These are phyloP conservation scores for Cyrtodaria siliqua DNA, from an alignment of 2,888 invertebrate species.

Conservation along the genomic window DNA sequence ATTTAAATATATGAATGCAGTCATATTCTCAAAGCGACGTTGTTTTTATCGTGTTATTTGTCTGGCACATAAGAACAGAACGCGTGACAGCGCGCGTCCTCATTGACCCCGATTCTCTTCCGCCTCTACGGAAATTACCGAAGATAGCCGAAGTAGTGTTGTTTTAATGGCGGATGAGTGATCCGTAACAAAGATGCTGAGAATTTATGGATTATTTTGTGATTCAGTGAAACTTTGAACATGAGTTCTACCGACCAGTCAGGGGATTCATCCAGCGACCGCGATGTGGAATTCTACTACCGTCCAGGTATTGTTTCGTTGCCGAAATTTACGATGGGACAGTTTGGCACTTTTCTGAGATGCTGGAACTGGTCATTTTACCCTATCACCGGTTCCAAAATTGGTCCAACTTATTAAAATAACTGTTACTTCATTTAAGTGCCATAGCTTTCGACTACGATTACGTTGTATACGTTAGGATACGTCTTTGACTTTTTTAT, in stretches of 20 bases:
- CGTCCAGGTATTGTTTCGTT: constrained; percentile 72
- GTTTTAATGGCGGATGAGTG: constrained; percentile 81
- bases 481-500: too few species aligned
- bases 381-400: constrained; percentile 62
- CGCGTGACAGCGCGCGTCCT: not conserved
- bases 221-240: constrained; percentile 63
- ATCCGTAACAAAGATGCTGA: constrained; percentile 72
- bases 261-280: constrained; percentile 78
- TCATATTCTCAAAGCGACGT: not conserved
- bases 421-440: too few species aligned
- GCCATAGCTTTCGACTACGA: too few species aligned
- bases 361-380: constrained; percentile 50
- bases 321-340: not conserved
- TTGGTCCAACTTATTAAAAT: constrained; percentile 13
- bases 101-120: not conserved
- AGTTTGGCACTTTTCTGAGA: constrained; percentile 24
- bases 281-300: constrained; percentile 81
- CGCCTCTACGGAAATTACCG: constrained; percentile 73
- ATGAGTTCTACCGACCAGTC: constrained; percentile 80
- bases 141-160: constrained; percentile 74
- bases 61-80: too few species aligned
- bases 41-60: too few species aligned
- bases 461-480: too few species aligned
- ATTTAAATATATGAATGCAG: too few species aligned
- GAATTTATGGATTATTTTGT: constrained; percentile 61